Evolutionary conservation across 2,888 invertebrate species (phyloP).

Genomic region (Phortica okadai): DNA sequence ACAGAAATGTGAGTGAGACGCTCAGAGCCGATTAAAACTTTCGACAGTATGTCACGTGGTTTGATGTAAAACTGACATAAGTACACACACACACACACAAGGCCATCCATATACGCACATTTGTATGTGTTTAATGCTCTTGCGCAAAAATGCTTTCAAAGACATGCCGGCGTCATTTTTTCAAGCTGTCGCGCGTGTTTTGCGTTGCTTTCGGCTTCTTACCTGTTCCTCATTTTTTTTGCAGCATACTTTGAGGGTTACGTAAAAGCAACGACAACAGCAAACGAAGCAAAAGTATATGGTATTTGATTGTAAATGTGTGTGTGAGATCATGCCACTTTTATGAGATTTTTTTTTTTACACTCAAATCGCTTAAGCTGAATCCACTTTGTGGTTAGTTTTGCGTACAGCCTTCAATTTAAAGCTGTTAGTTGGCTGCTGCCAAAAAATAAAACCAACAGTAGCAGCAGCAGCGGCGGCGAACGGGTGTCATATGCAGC

Average conservation of each 20-base stretch:
- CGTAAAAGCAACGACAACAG: slow-evolving; percentile 5
- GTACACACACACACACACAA: slow-evolving; percentile 19
- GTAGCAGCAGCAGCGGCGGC: neutral
- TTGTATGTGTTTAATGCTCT: slow-evolving; percentile 37
- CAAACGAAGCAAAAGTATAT: neutral
- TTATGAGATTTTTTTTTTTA: neutral
- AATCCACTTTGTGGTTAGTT: slow-evolving; percentile 19
- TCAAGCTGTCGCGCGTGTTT: slow-evolving; percentile 21
- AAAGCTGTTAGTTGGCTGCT: slow-evolving; percentile 8
- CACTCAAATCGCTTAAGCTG: neutral
- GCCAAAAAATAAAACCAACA: neutral
- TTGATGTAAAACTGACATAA: slow-evolving; percentile 34
- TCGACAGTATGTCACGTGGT: slow-evolving; percentile 45
- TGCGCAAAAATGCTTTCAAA: slow-evolving; percentile 21
- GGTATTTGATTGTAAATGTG: slow-evolving; percentile 1
- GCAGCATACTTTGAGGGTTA: slow-evolving; percentile 17
- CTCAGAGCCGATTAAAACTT: slow-evolving; percentile 72
- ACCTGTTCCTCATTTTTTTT: neutral
- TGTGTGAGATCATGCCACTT: neutral
- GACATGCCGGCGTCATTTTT: slow-evolving; percentile 14
- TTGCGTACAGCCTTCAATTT: slow-evolving; percentile 13
- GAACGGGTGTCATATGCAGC: slow-evolving; percentile 16
- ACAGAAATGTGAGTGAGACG: slow-evolving; percentile 43
- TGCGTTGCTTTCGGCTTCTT: neutral
- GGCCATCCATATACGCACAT: slow-evolving; percentile 5